Percentiles rank a stretch among this genome's conserved stretches.
These are phyloP conservation scores for Gymnocephalus cernua DNA, from an alignment of 2,113 vertebrate species.

Conservation along the genomic window DNA sequence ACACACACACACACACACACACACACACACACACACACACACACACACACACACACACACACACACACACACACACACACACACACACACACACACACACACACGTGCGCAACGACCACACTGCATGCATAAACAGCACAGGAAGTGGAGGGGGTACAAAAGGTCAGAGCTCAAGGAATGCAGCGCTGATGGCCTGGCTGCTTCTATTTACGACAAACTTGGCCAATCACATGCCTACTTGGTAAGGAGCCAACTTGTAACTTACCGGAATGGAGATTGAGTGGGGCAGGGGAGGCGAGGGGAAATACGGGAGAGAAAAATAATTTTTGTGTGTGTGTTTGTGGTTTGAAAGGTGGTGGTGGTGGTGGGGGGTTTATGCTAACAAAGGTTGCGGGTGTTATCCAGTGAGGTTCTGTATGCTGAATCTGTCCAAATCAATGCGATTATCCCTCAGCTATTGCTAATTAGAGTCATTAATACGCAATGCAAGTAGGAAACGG, in stretches of 20 bases:
- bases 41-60: constrained; percentile 4
- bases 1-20: constrained; percentile 3
- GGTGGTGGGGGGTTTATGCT: constrained; percentile 4
- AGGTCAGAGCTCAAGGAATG: constrained; percentile 89
- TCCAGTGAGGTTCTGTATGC: constrained; percentile 55
- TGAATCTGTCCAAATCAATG: constrained; percentile 74
- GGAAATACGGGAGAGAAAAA: neutral
- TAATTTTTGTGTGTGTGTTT: constrained; percentile 4
- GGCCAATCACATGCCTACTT: constrained; percentile 79
- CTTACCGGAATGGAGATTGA: constrained; percentile 61
- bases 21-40: constrained; percentile 35
- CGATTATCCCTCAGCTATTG: constrained; percentile 74
- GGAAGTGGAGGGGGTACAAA: constrained; percentile 88
- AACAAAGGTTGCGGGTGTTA: constrained; percentile 67
- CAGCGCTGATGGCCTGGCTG: constrained; percentile 62
- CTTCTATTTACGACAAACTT: constrained; percentile 82
- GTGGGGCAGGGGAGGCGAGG: neutral
- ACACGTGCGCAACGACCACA: constrained; percentile 40
- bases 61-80: neutral
- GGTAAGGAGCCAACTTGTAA: constrained; percentile 78
- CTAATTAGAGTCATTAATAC: constrained; percentile 80
- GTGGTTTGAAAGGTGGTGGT: constrained; percentile 3
- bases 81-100: constrained; percentile 22
- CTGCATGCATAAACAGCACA: constrained; percentile 61
- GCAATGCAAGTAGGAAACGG: constrained; percentile 61